These are phyloP conservation scores for Pygoscelis adeliae DNA, from an alignment of 2,113 vertebrate genomes.

Conservation along the genomic window DNA sequence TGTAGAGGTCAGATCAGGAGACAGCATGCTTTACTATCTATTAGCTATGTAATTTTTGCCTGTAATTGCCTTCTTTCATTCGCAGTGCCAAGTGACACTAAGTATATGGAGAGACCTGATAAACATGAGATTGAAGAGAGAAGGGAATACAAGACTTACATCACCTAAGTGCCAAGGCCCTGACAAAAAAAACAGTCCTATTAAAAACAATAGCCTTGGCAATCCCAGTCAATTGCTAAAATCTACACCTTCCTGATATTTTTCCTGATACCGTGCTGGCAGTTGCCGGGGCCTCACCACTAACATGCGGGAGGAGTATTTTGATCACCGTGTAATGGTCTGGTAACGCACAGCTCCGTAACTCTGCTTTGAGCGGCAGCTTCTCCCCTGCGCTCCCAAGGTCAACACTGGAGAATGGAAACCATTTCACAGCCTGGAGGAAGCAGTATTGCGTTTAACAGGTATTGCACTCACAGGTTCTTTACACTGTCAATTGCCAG, in stretches of 20 bases:
- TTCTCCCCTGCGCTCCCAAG: neutral
- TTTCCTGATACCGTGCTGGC: neutral
- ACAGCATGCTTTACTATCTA: neutral
- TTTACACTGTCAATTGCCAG: neutral
- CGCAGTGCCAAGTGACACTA: neutral
- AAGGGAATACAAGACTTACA: neutral
- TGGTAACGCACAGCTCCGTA: neutral
- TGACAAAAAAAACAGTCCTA: neutral
- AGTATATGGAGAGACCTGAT: neutral
- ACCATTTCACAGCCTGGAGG: neutral
- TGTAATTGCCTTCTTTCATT: neutral
- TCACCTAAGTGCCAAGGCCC: neutral
- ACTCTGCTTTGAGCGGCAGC: neutral
- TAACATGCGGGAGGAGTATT: neutral
- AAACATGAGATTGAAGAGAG: neutral
- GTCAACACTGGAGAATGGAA: neutral
- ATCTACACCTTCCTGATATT: neutral
- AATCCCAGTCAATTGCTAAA: neutral
- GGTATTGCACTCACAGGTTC: neutral
- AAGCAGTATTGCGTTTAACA: neutral
- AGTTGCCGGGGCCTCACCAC: neutral
- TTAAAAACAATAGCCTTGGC: neutral
- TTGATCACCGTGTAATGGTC: neutral
- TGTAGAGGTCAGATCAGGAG: neutral
- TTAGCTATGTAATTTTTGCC: neutral